phyloP scores from a whole-genome alignment of 2,797 vertebrate genomes.

The Phoxinus dragarum region DNA sequence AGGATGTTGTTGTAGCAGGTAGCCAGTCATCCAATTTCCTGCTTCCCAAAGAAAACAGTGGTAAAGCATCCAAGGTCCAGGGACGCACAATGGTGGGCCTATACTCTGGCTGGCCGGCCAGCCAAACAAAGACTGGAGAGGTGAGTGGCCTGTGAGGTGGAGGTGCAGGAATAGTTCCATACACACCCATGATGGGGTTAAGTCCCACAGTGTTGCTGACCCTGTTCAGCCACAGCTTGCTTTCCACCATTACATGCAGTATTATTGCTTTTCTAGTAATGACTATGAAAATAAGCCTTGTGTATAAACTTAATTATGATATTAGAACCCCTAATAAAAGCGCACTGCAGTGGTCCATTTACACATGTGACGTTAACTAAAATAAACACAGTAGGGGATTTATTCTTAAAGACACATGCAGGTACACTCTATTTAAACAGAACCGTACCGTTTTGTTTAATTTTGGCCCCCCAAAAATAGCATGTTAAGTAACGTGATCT shows the following conservation, averaged over 20 bases:
- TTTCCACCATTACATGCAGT: conserved; percentile 76
- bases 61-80: conserved; percentile 72
- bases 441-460: conserved; percentile 40
- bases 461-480: conserved; percentile 53
- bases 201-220: conserved; percentile 81
- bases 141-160: conserved; percentile 80
- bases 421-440: conserved; percentile 35
- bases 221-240: conserved; percentile 66
- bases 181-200: conserved; percentile 69
- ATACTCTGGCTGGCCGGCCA: conserved; percentile 71
- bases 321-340: conserved; percentile 74
- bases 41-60: conserved; percentile 87
- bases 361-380: conserved; percentile 72
- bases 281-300: conserved; percentile 82
- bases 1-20: conserved; percentile 90
- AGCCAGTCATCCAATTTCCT: conserved; percentile 89
- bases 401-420: conserved; percentile 38
- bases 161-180: conserved; percentile 63
- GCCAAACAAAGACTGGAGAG: conserved; percentile 82
- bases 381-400: conserved; percentile 69
- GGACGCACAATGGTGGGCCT: conserved; percentile 81
- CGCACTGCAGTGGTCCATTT: conserved; percentile 70
- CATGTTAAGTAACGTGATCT: conserved; percentile 49
- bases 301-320: conserved; percentile 78
- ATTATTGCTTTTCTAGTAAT: conserved; percentile 84